Evolutionary conservation across 2,797 vertebrate species (phyloP).

Genomic region (Poeciliopsis turneri): DNA sequence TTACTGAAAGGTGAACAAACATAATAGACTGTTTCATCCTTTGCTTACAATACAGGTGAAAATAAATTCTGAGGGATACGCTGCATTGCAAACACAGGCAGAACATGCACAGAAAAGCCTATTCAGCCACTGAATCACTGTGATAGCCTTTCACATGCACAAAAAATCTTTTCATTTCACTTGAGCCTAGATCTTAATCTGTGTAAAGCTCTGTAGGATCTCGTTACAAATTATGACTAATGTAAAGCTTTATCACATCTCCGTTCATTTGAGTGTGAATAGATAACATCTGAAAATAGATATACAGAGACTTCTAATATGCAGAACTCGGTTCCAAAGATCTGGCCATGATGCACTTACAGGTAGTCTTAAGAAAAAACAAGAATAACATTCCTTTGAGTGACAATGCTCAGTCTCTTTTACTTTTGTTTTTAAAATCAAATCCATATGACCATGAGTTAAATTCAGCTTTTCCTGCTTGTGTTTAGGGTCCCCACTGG

Average conservation of each 20-base stretch:
- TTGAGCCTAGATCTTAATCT: constrained; percentile 26
- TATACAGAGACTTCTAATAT: constrained; percentile 33
- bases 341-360: background rate
- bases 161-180: constrained; percentile 24
- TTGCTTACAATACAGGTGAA: background rate
- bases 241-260: constrained; percentile 63
- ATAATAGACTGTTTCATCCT: background rate
- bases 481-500: constrained; percentile 7
- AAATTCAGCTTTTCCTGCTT: background rate
- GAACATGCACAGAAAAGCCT: background rate
- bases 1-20: background rate
- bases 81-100: background rate
- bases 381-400: background rate
- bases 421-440: constrained; percentile 8
- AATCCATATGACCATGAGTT: background rate
- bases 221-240: constrained; percentile 56
- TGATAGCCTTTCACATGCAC: constrained; percentile 3
- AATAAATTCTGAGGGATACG: background rate
- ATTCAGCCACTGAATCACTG: background rate
- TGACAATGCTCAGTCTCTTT: background rate
- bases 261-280: constrained; percentile 11
- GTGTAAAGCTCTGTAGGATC: constrained; percentile 47
- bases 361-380: background rate
- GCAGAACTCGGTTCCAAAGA: constrained; percentile 3
- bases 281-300: constrained; percentile 47